These are phyloP conservation scores for Zootermopsis nevadensis DNA, from an alignment of 2,888 invertebrate species.

Conservation along the genomic window DNA sequence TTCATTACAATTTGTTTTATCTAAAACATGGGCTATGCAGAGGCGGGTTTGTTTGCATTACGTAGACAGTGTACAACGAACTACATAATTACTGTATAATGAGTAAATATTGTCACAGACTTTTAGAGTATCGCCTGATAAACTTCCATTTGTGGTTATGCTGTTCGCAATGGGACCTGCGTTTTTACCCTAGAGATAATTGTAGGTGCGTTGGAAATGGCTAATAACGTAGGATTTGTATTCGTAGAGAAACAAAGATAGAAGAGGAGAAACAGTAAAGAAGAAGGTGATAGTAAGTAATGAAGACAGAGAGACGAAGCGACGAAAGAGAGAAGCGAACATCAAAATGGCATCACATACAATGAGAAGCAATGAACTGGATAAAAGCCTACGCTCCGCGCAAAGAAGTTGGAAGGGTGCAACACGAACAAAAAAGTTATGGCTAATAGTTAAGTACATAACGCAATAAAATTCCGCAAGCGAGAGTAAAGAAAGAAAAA, in stretches of 20 bases:
- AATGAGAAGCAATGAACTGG: conserved; percentile 50
- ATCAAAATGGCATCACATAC: conserved; percentile 51
- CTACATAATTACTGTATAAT: too few species aligned
- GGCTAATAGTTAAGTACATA: conserved; percentile 54
- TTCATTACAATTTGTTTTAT: too few species aligned
- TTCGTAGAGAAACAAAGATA: not conserved
- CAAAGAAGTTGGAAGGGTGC: conserved; percentile 14
- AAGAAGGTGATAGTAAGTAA: conserved; percentile 23
- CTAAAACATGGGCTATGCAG: too few species aligned
- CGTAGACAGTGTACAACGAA: too few species aligned
- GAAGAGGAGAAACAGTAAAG: not conserved
- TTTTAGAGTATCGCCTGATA: too few species aligned
- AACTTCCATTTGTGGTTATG: too few species aligned
- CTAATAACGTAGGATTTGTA: not conserved
- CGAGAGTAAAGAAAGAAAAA: conserved; percentile 41
- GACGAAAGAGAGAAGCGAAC: conserved; percentile 39
- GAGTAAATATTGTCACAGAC: too few species aligned
- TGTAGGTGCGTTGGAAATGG: not conserved
- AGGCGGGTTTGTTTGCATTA: too few species aligned
- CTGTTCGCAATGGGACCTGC: too few species aligned
- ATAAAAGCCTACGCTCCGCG: conserved; percentile 47
- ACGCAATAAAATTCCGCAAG: conserved; percentile 53
- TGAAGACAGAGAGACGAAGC: conserved; percentile 22
- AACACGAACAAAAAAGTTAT: conserved; percentile 49
- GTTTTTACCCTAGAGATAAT: not conserved